Evolutionary conservation across 2,888 invertebrate species (phyloP).

Genomic region (Apodemia mormo): DNA sequence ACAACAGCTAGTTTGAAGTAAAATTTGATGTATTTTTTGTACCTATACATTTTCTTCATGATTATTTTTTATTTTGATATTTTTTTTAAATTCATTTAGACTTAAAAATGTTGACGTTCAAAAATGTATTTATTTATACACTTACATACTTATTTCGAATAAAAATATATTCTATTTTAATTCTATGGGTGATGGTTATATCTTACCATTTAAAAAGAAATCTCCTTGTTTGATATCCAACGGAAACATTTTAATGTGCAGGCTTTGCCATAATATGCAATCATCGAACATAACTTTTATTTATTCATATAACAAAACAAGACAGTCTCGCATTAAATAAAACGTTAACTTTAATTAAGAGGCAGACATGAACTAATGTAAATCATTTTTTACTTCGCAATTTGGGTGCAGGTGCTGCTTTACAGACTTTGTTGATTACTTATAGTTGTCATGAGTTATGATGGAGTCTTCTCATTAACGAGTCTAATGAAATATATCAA

Average conservation of each 20-base stretch:
- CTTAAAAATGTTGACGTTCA: too few species aligned
- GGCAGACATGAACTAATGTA: constrained; percentile 12
- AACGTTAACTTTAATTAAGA: constrained; percentile 17
- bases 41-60: too few species aligned
- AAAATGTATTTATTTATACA: too few species aligned
- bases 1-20: too few species aligned
- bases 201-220: too few species aligned
- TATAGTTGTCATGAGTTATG: constrained; percentile 3
- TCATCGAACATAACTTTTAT: neutral
- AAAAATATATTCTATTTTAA: too few species aligned
- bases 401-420: constrained; percentile 13
- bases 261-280: neutral
- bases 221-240: neutral
- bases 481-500: neutral
- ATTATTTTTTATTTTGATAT: too few species aligned
- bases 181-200: too few species aligned
- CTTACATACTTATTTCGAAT: too few species aligned
- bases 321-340: constrained; percentile 1
- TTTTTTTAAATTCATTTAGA: too few species aligned
- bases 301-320: neutral
- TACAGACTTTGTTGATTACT: constrained; percentile 1
- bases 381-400: constrained; percentile 16
- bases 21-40: too few species aligned
- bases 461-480: neutral
- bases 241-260: neutral